A percentile compares a stretch with the other conserved stretches of the same genome.
These are phyloP conservation scores for Triplophysa yarkandensis DNA, from an alignment of 2,797 vertebrate species.

Conservation along the genomic window DNA sequence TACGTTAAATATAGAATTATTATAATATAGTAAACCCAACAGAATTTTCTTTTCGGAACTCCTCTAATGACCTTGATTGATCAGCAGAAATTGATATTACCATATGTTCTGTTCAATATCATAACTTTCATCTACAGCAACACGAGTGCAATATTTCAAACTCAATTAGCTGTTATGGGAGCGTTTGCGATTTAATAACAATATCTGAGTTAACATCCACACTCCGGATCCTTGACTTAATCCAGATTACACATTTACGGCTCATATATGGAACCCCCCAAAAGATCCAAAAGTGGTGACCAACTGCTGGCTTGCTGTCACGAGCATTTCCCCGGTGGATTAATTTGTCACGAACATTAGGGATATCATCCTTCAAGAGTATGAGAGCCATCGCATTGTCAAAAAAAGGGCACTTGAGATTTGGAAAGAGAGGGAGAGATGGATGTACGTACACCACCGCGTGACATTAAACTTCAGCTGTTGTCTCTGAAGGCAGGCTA, in stretches of 20 bases:
- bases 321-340: slow-evolving; percentile 79
- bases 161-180: slow-evolving; percentile 55
- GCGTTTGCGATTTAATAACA: slow-evolving; percentile 16
- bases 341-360: slow-evolving; percentile 85
- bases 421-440: slow-evolving; percentile 64
- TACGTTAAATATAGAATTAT: background rate
- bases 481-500: slow-evolving; percentile 36
- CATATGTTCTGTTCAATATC: slow-evolving; percentile 21
- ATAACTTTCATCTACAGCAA: background rate
- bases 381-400: slow-evolving; percentile 77
- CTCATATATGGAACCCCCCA: slow-evolving; percentile 67
- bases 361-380: slow-evolving; percentile 81
- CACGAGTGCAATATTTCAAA: slow-evolving; percentile 50
- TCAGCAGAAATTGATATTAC: slow-evolving; percentile 10
- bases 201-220: slow-evolving; percentile 8
- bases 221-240: slow-evolving; percentile 16
- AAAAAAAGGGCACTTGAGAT: slow-evolving; percentile 76
- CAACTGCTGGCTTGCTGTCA: slow-evolving; percentile 76
- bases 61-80: slow-evolving; percentile 7
- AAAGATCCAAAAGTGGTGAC: slow-evolving; percentile 76
- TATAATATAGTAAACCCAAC: background rate
- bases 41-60: background rate
- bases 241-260: slow-evolving; percentile 67
- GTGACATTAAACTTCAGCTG: slow-evolving; percentile 68
- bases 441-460: slow-evolving; percentile 57